Base-by-base conservation (phyloP, 2,113 vertebrate genomes). In the Cinclus cinclus region DNA sequence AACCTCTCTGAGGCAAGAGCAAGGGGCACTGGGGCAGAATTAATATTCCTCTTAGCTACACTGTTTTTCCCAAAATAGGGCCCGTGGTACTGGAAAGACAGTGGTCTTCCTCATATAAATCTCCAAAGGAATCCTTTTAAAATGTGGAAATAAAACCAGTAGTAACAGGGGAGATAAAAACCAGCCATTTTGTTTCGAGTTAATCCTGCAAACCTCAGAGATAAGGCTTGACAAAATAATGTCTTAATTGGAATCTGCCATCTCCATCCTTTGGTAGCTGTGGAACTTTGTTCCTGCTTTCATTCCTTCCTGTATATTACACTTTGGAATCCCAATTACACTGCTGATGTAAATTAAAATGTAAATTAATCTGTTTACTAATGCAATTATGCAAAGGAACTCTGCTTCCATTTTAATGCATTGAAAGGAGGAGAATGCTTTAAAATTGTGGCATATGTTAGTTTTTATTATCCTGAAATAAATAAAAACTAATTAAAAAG, bases 301-400 rank as follows among this genome's bases (percentile, higher is more conserved):
- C 75, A 73, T 91, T 91, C 35, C 75, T 76, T 79, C 70, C 71
- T 92, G 63, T 80, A 42, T 83, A 65, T 86, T 77, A 33, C 71
- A 50, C 60, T 82, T 87, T 55, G 84, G 52, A 65, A 75, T 94
- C 56, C 65, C 53, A 93, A 87, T 94, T 95, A 85, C 84, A 68
- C 52, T 49, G 53, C 67, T 94, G 91, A 96, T 85, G 65, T 64
- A 91, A 93, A 95, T 94, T 82, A 90, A 96, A 94, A 95, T 91
- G 84, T 79, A 91, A 96, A 94, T 94, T 82, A 95, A 93, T 89
- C 78, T 85, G 82, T 89, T 95, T 91, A 90, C 44, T 85, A 79
- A 91, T 73, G 62, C 53, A 71, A 58, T 84, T 96, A 93, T 89
- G 84, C 78, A 84, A 89, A 93, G 35, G 62, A 87, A 84, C 25